Evolutionary conservation across 2,113 vertebrate genomes (phyloP).

Genomic region (Poeciliopsis retropinna): DNA sequence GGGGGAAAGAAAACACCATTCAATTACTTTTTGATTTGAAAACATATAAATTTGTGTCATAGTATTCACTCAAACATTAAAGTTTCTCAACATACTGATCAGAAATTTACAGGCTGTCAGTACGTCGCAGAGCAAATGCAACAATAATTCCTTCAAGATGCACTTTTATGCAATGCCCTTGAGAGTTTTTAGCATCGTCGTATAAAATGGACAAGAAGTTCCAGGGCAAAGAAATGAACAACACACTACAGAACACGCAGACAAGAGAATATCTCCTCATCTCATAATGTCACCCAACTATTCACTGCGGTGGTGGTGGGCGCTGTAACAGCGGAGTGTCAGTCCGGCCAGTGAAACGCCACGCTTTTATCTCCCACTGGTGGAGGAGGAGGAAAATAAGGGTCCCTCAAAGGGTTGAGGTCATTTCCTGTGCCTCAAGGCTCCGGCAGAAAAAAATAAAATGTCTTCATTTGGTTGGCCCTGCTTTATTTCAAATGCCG

Average conservation of each 20-base stretch:
- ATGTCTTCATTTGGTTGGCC: constrained; percentile 82
- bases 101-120: too few relatives aligned
- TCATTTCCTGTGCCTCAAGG: constrained; percentile 89
- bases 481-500: constrained; percentile 84
- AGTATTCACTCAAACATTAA: background rate
- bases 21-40: background rate
- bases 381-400: constrained; percentile 83
- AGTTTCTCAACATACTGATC: background rate
- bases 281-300: constrained; percentile 87
- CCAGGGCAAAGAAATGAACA: constrained; percentile 48
- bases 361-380: constrained; percentile 79
- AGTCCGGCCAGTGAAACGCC: constrained; percentile 76
- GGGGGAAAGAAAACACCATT: background rate
- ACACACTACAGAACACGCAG: constrained; percentile 45
- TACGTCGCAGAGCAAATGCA: constrained; percentile 9
- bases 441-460: constrained; percentile 82
- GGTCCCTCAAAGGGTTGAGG: constrained; percentile 85
- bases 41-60: background rate
- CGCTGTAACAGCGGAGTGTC: constrained; percentile 53
- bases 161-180: constrained; percentile 48
- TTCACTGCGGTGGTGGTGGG: constrained; percentile 75
- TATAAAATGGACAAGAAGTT: constrained; percentile 54
- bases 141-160: constrained; percentile 59
- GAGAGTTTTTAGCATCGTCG: constrained; percentile 48
- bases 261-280: constrained; percentile 81